A percentile compares a stretch with the other conserved stretches of the same genome.
Conservation (phyloP, 2,113 vertebrate species). For the Ondatra zibethicus region DNA sequence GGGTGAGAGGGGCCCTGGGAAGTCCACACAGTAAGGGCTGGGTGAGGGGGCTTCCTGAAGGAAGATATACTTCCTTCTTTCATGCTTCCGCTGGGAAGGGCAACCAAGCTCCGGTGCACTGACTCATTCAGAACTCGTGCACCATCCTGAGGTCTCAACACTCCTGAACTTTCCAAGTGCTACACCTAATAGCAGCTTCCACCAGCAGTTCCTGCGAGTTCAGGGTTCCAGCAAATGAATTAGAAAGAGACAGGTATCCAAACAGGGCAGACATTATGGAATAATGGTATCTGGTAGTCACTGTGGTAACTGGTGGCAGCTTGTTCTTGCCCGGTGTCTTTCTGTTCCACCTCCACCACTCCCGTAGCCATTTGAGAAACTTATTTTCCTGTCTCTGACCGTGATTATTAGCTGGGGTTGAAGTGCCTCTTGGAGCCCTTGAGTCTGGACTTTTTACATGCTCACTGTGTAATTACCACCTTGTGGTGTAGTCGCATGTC, state of each 20-base stretch:
- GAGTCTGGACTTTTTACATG: conserved; percentile 53
- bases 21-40: neutral
- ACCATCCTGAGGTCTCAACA: neutral
- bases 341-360: neutral
- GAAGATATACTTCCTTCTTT: neutral
- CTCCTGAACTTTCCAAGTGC: neutral
- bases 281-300: neutral
- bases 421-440: conserved; percentile 71
- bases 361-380: neutral
- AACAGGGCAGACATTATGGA: neutral
- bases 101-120: neutral
- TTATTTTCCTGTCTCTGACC: neutral
- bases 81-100: neutral
- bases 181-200: neutral
- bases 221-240: neutral
- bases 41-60: neutral
- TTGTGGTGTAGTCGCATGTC: conserved; percentile 50
- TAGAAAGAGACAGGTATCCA: neutral
- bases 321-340: conserved; percentile 5
- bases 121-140: neutral
- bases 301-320: neutral
- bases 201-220: neutral
- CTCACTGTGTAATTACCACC: conserved; percentile 63
- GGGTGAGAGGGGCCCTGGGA: neutral
- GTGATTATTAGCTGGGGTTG: conserved; percentile 55